Base-by-base conservation (phyloP, 2,113 vertebrate species). In the Prietella phreatophila region DNA sequence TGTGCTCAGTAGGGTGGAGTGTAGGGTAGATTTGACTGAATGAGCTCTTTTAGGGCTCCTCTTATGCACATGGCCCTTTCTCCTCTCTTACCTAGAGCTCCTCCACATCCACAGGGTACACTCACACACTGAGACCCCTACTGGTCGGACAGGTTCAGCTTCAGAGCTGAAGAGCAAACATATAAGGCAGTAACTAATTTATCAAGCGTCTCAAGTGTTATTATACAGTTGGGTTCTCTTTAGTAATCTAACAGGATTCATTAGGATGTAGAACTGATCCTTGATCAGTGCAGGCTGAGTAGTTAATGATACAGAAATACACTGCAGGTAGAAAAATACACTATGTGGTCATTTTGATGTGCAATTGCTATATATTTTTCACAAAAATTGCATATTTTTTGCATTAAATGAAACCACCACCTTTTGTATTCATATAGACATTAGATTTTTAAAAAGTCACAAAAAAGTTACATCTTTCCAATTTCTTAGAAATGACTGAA, bases 1-100 rank as follows among this genome's bases (percentile, higher is more conserved):
- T 94, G 94, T 95, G 89, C 76, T 73, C 76, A 89, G 47, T 87
- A 78, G 90, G 92, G 89, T 67, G 91, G 88, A 90, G 81, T 86
- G 61, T 47, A 83, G 90, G 90, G 82, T 88, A 67, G 87, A 85
- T 82, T 19, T 81, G 53, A 69, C 87, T 94, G 91, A 95, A 93
- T 91, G 58, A 87, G 82, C 84, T 87, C 91, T 94, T 91, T 90
- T 84, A 87, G 78, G 84, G 71, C 61, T 69, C 61, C 56, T 33
- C 30, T 90, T 9, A 84, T 60, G 83, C 42, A 71, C 88, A 84
- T 30, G 89, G 76, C 91, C 86, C 86, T 65, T 89, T 91, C 90
- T 86, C 86, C 90, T 33, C 85, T 86, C 85, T 89, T 58, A 55
- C 92, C 92, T 81, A 84, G 89, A 85, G 88, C 85, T 84, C 91